Percentiles rank a stretch among this genome's conserved stretches.
phyloP scores from a whole-genome alignment of 1,140 invertebrate species.

The Hyphantria cunea region DNA sequence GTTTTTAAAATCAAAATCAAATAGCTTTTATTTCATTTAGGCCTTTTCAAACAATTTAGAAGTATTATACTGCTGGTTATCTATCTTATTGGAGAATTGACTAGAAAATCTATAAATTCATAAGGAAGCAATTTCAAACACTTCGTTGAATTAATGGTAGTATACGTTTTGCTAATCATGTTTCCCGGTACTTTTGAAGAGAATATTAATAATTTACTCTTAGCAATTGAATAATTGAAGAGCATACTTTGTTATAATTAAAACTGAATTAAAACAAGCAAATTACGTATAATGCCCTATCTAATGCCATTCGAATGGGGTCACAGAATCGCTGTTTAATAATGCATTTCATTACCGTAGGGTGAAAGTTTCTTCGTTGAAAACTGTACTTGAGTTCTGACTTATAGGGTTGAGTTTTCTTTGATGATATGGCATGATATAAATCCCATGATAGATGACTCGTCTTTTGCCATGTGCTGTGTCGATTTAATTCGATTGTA shows the following conservation, averaged over 20 bases:
- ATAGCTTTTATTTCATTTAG: too few relatives aligned
- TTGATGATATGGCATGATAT: neutral
- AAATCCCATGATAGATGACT: constrained; percentile 64
- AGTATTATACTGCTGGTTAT: too few relatives aligned
- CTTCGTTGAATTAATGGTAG: too few relatives aligned
- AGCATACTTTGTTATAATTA: constrained; percentile 72
- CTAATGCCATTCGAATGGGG: constrained; percentile 72
- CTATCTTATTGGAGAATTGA: too few relatives aligned
- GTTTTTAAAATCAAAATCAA: too few relatives aligned
- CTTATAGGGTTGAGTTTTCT: neutral
- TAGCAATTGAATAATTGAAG: constrained; percentile 68
- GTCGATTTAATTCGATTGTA: constrained; percentile 51
- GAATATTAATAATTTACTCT: too few relatives aligned
- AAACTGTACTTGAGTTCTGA: constrained; percentile 38
- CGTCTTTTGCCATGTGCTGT: constrained; percentile 61
- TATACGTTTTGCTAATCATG: too few relatives aligned
- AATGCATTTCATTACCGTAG: constrained; percentile 63
- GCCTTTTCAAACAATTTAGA: too few relatives aligned
- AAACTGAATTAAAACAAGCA: constrained; percentile 79
- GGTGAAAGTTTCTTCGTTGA: constrained; percentile 11
- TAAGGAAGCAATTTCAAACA: too few relatives aligned
- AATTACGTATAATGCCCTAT: constrained; percentile 70
- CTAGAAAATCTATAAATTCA: too few relatives aligned
- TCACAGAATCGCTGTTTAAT: constrained; percentile 71
- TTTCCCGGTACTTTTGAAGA: too few relatives aligned